Evolutionary conservation across 2,888 invertebrate genomes (phyloP).

Genomic region (Marasmarcha lunaedactyla): DNA sequence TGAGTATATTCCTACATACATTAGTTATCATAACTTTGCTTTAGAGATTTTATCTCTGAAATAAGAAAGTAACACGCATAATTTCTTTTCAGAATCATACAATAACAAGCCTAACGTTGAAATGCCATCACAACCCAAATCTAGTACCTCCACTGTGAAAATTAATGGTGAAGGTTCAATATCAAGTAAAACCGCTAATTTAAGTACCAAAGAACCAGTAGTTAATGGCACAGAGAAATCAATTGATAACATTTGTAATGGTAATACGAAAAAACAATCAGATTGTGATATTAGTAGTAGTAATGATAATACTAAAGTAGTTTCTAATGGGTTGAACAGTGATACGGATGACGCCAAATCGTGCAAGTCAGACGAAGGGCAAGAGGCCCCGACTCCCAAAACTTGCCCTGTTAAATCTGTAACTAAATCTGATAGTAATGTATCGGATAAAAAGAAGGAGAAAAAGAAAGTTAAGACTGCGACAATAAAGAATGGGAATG

Average conservation of each 20-base stretch:
- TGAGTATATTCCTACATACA: too few species aligned
- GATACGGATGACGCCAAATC: constrained; percentile 52
- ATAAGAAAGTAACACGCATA: too few species aligned
- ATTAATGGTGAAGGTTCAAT: constrained; percentile 43
- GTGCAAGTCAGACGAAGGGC: constrained; percentile 46
- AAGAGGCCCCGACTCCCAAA: constrained; percentile 23
- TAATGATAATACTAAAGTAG: constrained; percentile 62
- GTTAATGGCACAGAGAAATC: constrained; percentile 48
- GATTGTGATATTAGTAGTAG: constrained; percentile 69
- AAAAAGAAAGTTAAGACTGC: constrained; percentile 31
- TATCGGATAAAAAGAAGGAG: constrained; percentile 46
- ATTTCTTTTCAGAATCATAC: constrained; percentile 36
- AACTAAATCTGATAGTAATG: constrained; percentile 32
- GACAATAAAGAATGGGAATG: not conserved
- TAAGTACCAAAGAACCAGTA: constrained; percentile 60
- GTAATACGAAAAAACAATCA: constrained; percentile 50
- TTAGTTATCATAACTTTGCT: too few species aligned
- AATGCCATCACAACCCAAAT: constrained; percentile 36
- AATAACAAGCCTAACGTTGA: constrained; percentile 41
- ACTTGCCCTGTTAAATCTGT: constrained; percentile 32
- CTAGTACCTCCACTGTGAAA: constrained; percentile 31
- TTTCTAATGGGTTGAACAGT: constrained; percentile 59
- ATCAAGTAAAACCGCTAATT: constrained; percentile 37
- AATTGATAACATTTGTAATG: constrained; percentile 42
- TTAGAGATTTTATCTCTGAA: too few species aligned